A percentile compares a stretch with the other conserved stretches of the same genome.
These are phyloP conservation scores for Syngnathoides biaculeatus DNA, from an alignment of 2,113 vertebrate species.

Conservation along the genomic window DNA sequence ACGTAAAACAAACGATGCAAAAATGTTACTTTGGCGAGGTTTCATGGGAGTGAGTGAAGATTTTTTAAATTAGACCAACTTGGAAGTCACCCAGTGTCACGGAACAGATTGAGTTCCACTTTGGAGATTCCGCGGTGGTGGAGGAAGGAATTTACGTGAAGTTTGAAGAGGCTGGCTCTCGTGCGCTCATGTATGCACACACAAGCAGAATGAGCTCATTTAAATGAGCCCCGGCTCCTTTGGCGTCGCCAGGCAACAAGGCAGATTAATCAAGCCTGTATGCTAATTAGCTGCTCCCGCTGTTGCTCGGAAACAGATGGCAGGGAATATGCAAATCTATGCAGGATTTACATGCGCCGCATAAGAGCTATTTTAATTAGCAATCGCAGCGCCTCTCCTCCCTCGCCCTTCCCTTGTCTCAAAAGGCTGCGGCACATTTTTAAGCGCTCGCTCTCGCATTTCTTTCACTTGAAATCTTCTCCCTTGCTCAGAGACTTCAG, in stretches of 20 bases:
- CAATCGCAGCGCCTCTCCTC: conserved; percentile 73
- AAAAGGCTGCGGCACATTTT: conserved; percentile 68
- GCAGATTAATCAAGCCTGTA: conserved; percentile 97
- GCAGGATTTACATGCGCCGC: conserved; percentile 94
- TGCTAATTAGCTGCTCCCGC: conserved; percentile 93
- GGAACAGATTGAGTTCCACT: background rate
- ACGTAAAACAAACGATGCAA: no score
- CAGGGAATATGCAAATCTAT: conserved; percentile 98
- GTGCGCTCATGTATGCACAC: conserved; percentile 33
- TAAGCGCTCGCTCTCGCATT: conserved; percentile 54
- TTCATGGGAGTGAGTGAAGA: background rate
- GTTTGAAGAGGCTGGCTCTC: conserved; percentile 40
- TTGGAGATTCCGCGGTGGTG: background rate
- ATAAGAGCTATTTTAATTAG: conserved; percentile 93
- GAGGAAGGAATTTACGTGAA: conserved; percentile 3
- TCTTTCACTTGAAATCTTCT: conserved; percentile 50
- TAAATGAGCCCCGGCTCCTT: conserved; percentile 72
- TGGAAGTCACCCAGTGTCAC: background rate
- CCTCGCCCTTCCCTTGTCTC: conserved; percentile 54
- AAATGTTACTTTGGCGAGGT: background rate
- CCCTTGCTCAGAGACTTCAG: conserved; percentile 30
- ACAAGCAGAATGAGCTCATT: conserved; percentile 55
- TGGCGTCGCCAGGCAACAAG: conserved; percentile 88
- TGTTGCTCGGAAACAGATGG: conserved; percentile 98
- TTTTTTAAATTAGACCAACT: background rate